phyloP scores from a whole-genome alignment of 2,797 vertebrate genomes.

The Xiphophorus birchmanni region DNA sequence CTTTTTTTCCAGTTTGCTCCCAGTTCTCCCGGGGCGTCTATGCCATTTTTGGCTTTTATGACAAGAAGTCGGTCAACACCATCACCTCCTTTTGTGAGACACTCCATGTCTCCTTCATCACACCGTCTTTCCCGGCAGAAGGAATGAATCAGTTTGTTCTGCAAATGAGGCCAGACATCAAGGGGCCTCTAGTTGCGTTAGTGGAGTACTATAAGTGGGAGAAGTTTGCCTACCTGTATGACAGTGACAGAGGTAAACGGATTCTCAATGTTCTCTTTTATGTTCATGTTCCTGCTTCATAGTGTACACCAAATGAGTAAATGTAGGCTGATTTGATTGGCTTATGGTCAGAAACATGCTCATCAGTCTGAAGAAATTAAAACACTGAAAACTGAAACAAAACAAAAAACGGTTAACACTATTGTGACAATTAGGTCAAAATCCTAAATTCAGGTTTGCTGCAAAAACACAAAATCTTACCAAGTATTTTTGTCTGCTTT shows the following conservation, averaged over 20 bases:
- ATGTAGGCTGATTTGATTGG: not conserved
- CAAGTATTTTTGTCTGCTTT: too few relatives aligned
- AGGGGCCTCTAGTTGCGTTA: conserved; percentile 94
- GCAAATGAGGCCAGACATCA: conserved; percentile 98
- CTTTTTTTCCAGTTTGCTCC: conserved; percentile 87
- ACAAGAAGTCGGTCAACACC: conserved; percentile 99
- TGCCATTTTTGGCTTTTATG: conserved; percentile 98
- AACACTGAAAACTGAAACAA: not conserved
- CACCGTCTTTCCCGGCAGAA: conserved; percentile 95
- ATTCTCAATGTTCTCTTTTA: not conserved
- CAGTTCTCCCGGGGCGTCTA: conserved; percentile 98
- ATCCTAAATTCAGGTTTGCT: not conserved
- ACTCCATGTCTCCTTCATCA: conserved; percentile 97
- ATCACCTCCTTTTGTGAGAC: conserved; percentile 98
- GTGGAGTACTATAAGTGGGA: conserved; percentile 99
- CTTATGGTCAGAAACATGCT: not conserved
- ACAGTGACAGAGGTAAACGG: conserved; percentile 92
- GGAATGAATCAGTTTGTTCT: conserved; percentile 97
- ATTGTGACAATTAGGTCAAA: not conserved
- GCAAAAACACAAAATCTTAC: too few relatives aligned
- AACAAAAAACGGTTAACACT: not conserved
- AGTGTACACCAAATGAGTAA: not conserved
- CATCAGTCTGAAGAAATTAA: not conserved
- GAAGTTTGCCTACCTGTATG: conserved; percentile 96
- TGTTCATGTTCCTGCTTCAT: not conserved